Base-by-base conservation (phyloP, 2,113 vertebrate species). In the Trematocara macrostoma region DNA sequence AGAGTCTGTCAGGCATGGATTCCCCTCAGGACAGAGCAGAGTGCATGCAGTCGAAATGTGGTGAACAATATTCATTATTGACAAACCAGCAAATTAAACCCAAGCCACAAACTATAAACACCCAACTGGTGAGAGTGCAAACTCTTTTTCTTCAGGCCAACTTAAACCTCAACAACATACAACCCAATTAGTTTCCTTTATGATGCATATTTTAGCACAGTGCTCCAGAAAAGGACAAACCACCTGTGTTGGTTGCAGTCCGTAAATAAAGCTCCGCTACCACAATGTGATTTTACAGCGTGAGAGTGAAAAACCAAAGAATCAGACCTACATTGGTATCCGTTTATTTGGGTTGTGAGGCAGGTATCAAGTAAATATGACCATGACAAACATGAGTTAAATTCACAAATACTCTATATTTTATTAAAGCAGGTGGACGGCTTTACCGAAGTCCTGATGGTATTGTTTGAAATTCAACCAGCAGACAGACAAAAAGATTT, bases 11-110 rank as follows among this genome's bases (percentile, higher is more conserved):
- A 49, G 42, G 6, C 15, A 8, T 76, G 23, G 42, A 49, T 76
- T 49, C 15, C 69, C 26, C 69, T 76, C 69, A 12, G 69, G 69
- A 31, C 15, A 29, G 9, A 45, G 67, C 67, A 45, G 40, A n/a
- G 15, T 49, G 9, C 45, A 31, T 51, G 26, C 6, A 1, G 42
- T 18, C 0, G 0, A 74, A 76, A 23, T 31, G 45, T 76, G 71
- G 45, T n/a, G 45, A 49, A 49, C 26, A 76, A 51, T 76, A 51
- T 49, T 76, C 16, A 51, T 51, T 76, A 38, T 31, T 49, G 11
- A 8, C 26, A 51, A 51, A 31, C 45, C 42, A 31, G 45, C 42
- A 31, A 49, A 49, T 76, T 0, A 76, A 49, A 49, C 26, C 26
- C 45, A 49, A 31, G 31, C 71, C 26, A 8, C 45, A 51, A 18